Conservation (phyloP, 92 coral and sea anemone genomes). For the Phenganax subtilis region DNA sequence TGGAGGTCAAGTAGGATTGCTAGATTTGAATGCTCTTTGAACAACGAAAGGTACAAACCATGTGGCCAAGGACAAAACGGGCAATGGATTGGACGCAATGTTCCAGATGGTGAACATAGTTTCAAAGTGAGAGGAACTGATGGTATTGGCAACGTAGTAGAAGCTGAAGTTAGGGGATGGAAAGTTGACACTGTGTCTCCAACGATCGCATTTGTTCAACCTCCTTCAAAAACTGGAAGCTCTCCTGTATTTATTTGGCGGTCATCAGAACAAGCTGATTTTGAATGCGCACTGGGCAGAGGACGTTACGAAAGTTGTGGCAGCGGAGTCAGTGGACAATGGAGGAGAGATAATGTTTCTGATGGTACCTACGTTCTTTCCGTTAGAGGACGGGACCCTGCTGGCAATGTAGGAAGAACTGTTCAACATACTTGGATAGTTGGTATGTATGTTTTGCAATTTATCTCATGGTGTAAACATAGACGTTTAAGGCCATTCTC, state of each 20-base stretch:
- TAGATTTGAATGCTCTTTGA: slow-evolving; percentile 21
- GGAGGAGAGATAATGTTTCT: not conserved
- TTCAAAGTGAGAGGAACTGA: slow-evolving; percentile 30
- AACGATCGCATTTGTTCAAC: not conserved
- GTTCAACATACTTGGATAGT: slow-evolving; percentile 5
- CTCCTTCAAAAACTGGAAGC: not conserved
- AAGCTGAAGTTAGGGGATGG: slow-evolving; percentile 16
- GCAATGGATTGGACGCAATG: slow-evolving; percentile 15
- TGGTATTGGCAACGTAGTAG: slow-evolving; percentile 1
- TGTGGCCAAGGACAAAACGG: slow-evolving; percentile 23
- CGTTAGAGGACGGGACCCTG: slow-evolving; percentile 3
- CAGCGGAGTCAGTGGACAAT: not conserved
- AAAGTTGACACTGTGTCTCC: slow-evolving; percentile 4
- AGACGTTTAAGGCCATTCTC: too few species aligned
- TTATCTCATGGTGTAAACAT: too few species aligned
- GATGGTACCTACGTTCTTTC: slow-evolving; percentile 4
- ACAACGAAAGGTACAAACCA: not conserved
- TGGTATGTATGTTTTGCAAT: not conserved
- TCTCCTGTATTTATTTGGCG: not conserved
- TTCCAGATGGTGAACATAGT: slow-evolving; percentile 16
- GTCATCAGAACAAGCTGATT: slow-evolving; percentile 11
- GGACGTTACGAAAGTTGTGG: slow-evolving; percentile 1
- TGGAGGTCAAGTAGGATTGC: not conserved
- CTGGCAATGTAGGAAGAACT: not conserved
- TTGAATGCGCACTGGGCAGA: not conserved